phyloP scores from a whole-genome alignment of 30 jellyfish, hydroid and myxozoan species.

The Chrysaora quinquecirrha region DNA sequence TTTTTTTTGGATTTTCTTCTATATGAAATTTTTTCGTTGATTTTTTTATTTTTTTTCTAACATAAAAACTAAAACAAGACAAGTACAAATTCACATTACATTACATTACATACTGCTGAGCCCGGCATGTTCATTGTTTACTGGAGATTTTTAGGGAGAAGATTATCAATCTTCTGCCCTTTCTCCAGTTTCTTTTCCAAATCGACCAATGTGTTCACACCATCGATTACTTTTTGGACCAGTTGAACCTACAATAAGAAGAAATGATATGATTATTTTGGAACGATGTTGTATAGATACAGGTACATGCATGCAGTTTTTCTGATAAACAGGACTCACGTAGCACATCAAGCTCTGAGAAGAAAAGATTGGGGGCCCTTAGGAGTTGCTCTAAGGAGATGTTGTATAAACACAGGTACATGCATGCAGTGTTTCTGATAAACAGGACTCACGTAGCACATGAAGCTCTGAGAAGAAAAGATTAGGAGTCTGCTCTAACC shows the following conservation, averaged over 20 bases:
- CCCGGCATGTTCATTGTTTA: not conserved
- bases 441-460: too few species aligned
- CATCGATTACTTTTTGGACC: constrained; percentile 62
- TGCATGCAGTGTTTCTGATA: not conserved
- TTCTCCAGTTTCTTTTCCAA: constrained; percentile 50
- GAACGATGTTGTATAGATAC: too few species aligned
- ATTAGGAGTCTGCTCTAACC: not conserved
- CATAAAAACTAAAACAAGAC: not conserved
- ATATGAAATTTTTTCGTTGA: too few species aligned
- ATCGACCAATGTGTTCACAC: constrained; percentile 38
- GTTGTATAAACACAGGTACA: not conserved
- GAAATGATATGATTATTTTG: too few species aligned
- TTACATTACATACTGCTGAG: not conserved
- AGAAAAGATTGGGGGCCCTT: too few species aligned
- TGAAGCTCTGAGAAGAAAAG: too few species aligned
- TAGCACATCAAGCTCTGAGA: too few species aligned
- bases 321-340: too few species aligned
- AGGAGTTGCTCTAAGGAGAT: not conserved
- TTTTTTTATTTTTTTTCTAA: not conserved
- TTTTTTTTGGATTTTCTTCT: too few species aligned
- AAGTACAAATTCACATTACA: not conserved
- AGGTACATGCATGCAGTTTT: too few species aligned
- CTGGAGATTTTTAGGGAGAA: constrained; percentile 27
- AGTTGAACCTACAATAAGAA: constrained; percentile 69
- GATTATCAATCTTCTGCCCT: constrained; percentile 46